Evolutionary conservation across 2,113 vertebrate genomes (phyloP).

Genomic region (Zosterops lateralis): DNA sequence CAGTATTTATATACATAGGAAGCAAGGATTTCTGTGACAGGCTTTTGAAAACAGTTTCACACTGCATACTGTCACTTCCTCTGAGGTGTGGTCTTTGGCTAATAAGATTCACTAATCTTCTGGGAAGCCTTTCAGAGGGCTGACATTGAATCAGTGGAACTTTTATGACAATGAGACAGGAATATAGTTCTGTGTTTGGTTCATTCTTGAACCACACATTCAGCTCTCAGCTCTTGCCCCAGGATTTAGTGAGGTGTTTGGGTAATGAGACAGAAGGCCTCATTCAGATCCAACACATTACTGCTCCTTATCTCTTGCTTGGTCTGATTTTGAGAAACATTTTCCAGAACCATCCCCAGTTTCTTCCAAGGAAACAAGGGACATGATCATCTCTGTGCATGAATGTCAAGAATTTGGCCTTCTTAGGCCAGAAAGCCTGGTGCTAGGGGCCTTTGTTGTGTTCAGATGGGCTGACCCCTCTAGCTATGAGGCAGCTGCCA

Average conservation of each 20-base stretch:
- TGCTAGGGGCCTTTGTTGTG: rapidly evolving
- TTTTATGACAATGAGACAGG: neutral
- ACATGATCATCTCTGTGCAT: rapidly evolving
- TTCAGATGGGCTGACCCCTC: rapidly evolving
- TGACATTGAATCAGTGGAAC: neutral
- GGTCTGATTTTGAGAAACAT: neutral
- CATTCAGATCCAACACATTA: neutral
- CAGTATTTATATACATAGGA: neutral
- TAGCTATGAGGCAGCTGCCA: rapidly evolving
- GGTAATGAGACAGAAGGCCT: neutral
- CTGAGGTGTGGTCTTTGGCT: neutral
- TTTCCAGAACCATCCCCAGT: neutral
- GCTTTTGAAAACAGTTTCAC: neutral
- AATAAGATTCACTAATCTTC: neutral
- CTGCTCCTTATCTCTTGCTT: neutral
- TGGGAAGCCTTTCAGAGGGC: no score
- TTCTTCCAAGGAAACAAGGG: neutral
- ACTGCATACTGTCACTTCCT: neutral
- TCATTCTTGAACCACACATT: neutral
- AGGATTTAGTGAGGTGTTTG: rapidly evolving
- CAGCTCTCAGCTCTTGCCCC: neutral
- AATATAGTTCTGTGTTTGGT: neutral
- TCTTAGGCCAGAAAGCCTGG: neutral
- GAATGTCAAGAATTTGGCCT: no score
- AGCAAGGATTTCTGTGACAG: neutral